Base-by-base conservation (phyloP, 2,888 invertebrate species). In the Nomada hirtipes region DNA sequence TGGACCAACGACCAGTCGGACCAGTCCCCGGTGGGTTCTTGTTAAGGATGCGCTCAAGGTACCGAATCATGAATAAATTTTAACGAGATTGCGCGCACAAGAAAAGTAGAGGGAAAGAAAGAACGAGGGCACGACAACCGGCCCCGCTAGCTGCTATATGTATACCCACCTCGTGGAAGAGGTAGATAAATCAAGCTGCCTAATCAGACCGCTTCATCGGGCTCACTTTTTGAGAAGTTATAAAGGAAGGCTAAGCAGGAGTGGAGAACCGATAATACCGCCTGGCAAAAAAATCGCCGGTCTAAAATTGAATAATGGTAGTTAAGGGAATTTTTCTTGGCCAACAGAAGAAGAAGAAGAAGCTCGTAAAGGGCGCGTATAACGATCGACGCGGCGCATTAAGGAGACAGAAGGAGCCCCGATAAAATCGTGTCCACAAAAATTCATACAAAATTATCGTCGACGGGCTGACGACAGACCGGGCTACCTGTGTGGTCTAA, bases 201-300 rank as follows among this genome's bases (percentile, higher is more conserved):
- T 91, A 91, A 91, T 91, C 91, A 91, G 91, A 88, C 88, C 84
- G 90, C 89, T 91, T 91, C 91, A 88, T 91, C 91, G 88, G 84
- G 83, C 86, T 88, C 87, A 88, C 88, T 88, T 91, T 86, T 90
- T 88, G 81, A 89, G 86, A 91, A 91, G 86, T 91, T 91, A 91
- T 86, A 88, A 86, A 85, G 71, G 60, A n/a, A 64, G 29, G 15
- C 59, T 26, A 64, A 75, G 13, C 23, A 15, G 52, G 68, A 52
- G 53, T 9, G 67, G 55, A 13, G 64, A 57, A 23, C 13, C 50
- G 68, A 70, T 74, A 75, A 63, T 59, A 20, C 26, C 29, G 59
- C 23, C 61, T 68, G 60, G 60, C 67, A 70, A 73, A 74, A 57
- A 76, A 70, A 76, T 63, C 53, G 23, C 26, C n/a, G 50, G 11